phyloP scores from a whole-genome alignment of 2,797 vertebrate species.

The Choloepus didactylus region DNA sequence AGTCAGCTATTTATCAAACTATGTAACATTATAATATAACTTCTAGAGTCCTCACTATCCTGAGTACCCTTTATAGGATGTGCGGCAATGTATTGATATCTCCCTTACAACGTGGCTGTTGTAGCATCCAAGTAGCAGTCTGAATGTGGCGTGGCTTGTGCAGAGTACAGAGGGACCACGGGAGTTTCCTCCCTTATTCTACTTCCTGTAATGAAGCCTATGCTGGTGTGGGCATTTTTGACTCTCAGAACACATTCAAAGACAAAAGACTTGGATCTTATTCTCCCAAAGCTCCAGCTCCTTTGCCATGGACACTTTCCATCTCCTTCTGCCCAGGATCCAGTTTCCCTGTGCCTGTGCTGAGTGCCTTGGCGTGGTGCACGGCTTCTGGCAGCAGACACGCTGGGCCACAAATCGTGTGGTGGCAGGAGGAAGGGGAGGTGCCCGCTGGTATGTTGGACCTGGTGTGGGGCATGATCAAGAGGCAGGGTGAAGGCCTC shows the following conservation, averaged over 20 bases:
- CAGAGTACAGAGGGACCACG: rapidly evolving
- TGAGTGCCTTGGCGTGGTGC: not conserved
- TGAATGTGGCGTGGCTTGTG: not conserved
- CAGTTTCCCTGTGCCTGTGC: not conserved
- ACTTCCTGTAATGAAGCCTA: not conserved
- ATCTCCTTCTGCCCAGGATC: not conserved
- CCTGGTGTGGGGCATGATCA: not conserved
- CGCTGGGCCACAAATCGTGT: not conserved
- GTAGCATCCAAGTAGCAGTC: not conserved
- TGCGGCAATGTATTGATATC: not conserved
- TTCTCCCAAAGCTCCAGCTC: conserved; percentile 33
- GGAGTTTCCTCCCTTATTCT: not conserved
- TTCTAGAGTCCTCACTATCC: not conserved
- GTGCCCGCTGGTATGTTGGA: not conserved
- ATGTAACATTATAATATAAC: not conserved
- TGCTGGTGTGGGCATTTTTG: not conserved
- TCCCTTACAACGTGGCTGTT: not conserved
- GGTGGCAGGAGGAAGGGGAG: not conserved
- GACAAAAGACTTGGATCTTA: not conserved
- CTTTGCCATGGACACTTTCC: not conserved
- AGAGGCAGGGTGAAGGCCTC: not conserved
- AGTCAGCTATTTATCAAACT: not conserved
- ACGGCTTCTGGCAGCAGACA: not conserved
- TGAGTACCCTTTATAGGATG: not conserved
- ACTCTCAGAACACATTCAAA: not conserved